Conservation (phyloP, 2,888 invertebrate species). For the Therioaphis trifolii region DNA sequence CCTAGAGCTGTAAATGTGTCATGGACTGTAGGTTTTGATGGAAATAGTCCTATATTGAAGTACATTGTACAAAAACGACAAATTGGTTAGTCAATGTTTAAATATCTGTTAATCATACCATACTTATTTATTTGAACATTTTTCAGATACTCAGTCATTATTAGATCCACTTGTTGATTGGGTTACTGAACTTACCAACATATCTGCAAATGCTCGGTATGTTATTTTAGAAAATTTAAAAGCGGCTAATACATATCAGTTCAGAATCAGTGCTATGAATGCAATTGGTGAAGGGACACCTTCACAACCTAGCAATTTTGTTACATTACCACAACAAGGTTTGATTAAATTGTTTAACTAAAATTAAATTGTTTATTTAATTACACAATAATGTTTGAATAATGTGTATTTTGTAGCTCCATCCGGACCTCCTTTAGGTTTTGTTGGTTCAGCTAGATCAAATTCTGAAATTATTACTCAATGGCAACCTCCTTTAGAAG, state of each 20-base stretch:
- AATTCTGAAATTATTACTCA: conserved; percentile 96
- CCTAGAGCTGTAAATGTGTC: conserved; percentile 87
- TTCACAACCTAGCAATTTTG: conserved; percentile 87
- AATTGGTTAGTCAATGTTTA: conserved; percentile 76
- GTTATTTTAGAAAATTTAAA: conserved; percentile 85
- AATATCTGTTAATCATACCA: conserved; percentile 16
- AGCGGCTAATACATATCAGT: conserved; percentile 95
- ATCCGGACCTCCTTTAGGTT: conserved; percentile 93
- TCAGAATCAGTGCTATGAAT: conserved; percentile 96
- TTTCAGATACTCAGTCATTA: conserved; percentile 73
- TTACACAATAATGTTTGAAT: conserved; percentile 57
- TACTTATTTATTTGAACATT: conserved; percentile 9
- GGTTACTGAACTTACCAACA: conserved; percentile 88
- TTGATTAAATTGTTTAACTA: too few species aligned
- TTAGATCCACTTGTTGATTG: conserved; percentile 88
- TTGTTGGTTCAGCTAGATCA: conserved; percentile 93
- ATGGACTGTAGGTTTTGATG: conserved; percentile 97
- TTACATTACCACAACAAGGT: conserved; percentile 97
- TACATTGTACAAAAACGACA: conserved; percentile 92
- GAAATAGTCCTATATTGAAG: conserved; percentile 93
- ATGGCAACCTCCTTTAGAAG: conserved; percentile 95
- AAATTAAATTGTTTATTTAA: neutral
- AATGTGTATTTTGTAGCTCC: conserved; percentile 77
- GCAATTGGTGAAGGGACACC: conserved; percentile 94
- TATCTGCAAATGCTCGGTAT: conserved; percentile 83